Evolutionary conservation across 2,113 vertebrate genomes (phyloP).

Genomic region (Apistogramma diplotaenia): DNA sequence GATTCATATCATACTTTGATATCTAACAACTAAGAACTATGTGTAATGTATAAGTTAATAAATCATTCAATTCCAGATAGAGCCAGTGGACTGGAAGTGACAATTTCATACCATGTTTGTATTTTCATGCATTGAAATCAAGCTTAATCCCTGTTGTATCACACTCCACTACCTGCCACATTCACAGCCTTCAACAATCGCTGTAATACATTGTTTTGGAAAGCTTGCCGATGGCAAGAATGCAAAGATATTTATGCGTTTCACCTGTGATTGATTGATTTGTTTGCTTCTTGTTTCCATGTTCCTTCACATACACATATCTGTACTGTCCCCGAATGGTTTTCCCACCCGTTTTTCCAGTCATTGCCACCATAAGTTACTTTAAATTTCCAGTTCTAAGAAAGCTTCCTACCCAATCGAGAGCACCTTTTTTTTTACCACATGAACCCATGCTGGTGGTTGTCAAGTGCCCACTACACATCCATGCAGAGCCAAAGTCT

Average conservation of each 20-base stretch:
- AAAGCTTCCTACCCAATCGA: slow-evolving; percentile 39
- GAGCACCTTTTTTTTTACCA: slow-evolving; percentile 56
- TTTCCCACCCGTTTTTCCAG: neutral
- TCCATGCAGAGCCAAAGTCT: slow-evolving; percentile 63
- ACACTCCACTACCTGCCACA: slow-evolving; percentile 38
- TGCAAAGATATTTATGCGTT: slow-evolving; percentile 2
- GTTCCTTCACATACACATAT: slow-evolving; percentile 17
- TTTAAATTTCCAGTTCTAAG: slow-evolving; percentile 1
- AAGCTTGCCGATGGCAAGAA: neutral
- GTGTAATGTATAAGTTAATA: slow-evolving; percentile 45
- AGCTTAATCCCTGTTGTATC: slow-evolving; percentile 32
- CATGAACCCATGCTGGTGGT: slow-evolving; percentile 40
- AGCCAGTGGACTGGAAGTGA: slow-evolving; percentile 47
- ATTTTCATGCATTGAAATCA: slow-evolving; percentile 54
- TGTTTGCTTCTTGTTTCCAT: neutral
- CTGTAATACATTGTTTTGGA: slow-evolving; percentile 5
- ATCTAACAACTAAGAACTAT: slow-evolving; percentile 27
- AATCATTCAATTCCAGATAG: slow-evolving; percentile 37
- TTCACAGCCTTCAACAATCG: slow-evolving; percentile 5
- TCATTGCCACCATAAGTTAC: neutral
- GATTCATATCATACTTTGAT: slow-evolving; percentile 29
- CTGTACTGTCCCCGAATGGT: neutral
- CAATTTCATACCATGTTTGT: slow-evolving; percentile 62
- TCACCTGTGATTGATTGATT: slow-evolving; percentile 17
- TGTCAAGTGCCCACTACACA: slow-evolving; percentile 65